These are phyloP conservation scores for Halisarca cf. caerulea DNA, from an alignment of 37 sponge, comb jelly and placozoan species.

Conservation along the genomic window DNA sequence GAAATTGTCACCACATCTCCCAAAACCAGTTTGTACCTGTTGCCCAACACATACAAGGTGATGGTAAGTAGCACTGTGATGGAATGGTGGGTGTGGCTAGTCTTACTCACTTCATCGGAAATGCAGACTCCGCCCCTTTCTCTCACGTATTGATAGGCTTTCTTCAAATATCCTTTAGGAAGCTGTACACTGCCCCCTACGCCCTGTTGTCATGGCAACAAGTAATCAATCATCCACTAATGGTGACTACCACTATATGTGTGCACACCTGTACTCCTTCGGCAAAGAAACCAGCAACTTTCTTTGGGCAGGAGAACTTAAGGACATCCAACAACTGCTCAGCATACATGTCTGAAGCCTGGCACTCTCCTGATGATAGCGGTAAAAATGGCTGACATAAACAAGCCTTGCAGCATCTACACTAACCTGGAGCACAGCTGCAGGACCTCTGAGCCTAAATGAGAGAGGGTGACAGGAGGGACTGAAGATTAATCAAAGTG, in stretches of 20 bases:
- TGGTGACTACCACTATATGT: background rate
- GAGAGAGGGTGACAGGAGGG: background rate
- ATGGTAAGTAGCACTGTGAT: background rate
- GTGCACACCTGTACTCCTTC: slow-evolving; percentile 84
- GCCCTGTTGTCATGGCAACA: slow-evolving; percentile 51
- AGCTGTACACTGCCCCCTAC: slow-evolving; percentile 83
- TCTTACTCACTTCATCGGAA: slow-evolving; percentile 75
- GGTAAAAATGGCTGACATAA: background rate
- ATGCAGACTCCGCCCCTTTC: slow-evolving; percentile 85
- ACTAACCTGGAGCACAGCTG: slow-evolving; percentile 30
- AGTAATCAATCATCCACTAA: background rate
- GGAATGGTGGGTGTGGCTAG: background rate
- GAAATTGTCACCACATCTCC: slow-evolving; percentile 85
- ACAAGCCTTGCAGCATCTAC: background rate
- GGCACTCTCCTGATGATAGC: slow-evolving; percentile 55
- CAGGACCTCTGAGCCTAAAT: slow-evolving; percentile 23
- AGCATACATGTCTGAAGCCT: slow-evolving; percentile 72
- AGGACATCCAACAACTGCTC: slow-evolving; percentile 82
- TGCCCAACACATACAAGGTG: background rate
- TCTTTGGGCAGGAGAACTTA: slow-evolving; percentile 70
- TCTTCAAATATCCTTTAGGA: slow-evolving; percentile 75
- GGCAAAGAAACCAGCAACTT: slow-evolving; percentile 87
- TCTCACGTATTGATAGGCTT: slow-evolving; percentile 67
- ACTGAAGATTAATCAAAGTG: background rate
- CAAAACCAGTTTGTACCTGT: slow-evolving; percentile 96